Evolutionary conservation across 2,888 invertebrate species (phyloP), one percentile per base, ranked within the genome.

Genomic region (Polydrusus cervinus): DNA sequence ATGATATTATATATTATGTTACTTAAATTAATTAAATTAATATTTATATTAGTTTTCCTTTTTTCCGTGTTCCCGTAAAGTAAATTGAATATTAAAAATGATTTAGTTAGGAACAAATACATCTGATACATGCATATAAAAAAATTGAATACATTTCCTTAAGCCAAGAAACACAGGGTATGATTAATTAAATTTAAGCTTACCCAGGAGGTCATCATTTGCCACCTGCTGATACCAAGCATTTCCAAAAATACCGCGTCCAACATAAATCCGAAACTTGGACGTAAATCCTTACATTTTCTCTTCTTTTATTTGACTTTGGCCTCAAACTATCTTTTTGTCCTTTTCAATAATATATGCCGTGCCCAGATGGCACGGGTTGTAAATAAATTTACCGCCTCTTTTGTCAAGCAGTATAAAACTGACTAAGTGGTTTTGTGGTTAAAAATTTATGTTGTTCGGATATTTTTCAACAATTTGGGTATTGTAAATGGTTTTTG

Each of bases 401-500:
- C 75, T 55, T 71, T 70, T 75, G 71, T 75, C 60, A 62, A 34
- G 60, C 71, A 75, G 70, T 75, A 75, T 67, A 61, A 75, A 75
- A 71, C 66, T 75, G 71, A 75, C 67, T 75, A 75, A 75, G 67
- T 75, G 75, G 75, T 71, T 75, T 71, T 74, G 74, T 65, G 65
- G 69, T 74, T 13, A 18, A n/a, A 65, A 74, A 74, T 74, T 74
- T 74, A 74, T 74, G 70, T 30, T 57, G 45, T 55, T 30, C 18
- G 61, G 61, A 60, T 60, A 74, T 70, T 70, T 74, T 74, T 49
- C 60, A 60, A 64, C 60, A 64, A 70, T 74, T 74, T 70, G 25
- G 64, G 45, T 47, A 65, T 74, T 74, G 74, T 70, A 55, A 66
- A 65, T 30, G 47, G 47, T 62, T 14, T 55, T 34, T 70, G 45